phyloP scores from a whole-genome alignment of 37 sponge, comb jelly and placozoan species.

The Petrosia ficiformis region DNA sequence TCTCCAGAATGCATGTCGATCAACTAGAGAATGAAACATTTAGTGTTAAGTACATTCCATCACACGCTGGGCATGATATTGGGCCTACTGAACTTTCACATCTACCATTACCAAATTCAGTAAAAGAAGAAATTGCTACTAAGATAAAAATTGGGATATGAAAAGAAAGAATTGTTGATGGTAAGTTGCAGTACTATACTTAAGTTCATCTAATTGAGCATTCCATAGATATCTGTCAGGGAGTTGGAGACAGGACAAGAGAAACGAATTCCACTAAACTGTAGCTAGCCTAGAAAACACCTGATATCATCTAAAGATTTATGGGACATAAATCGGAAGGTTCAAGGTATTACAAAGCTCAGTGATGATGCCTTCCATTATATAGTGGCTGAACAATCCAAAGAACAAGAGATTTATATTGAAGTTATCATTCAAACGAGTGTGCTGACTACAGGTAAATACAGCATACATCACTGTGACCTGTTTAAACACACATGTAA shows the following conservation, averaged over 20 bases:
- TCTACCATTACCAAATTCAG: neutral
- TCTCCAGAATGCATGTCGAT: slow-evolving; percentile 5
- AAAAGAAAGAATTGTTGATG: neutral
- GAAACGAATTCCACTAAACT: slow-evolving; percentile 1
- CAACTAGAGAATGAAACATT: neutral
- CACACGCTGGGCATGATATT: neutral
- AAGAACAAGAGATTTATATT: too few relatives aligned
- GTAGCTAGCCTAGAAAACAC: too few relatives aligned
- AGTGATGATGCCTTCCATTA: too few relatives aligned
- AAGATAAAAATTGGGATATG: neutral
- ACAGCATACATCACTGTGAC: too few relatives aligned
- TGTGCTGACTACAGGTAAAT: too few relatives aligned
- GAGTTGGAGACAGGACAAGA: slow-evolving; percentile 7
- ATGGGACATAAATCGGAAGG: too few relatives aligned
- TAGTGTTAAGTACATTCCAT: too few relatives aligned
- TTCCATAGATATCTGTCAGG: slow-evolving; percentile 11
- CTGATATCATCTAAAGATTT: too few relatives aligned
- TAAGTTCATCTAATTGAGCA: neutral
- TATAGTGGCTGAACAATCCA: too few relatives aligned
- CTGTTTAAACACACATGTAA: too few relatives aligned
- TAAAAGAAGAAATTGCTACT: neutral
- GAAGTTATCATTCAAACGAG: too few relatives aligned
- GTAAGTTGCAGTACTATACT: neutral
- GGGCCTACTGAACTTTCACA: neutral
- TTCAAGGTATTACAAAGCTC: too few relatives aligned